Evolutionary conservation across 2,888 invertebrate genomes (phyloP).

Genomic region (Xanthorhoe spadicearia): DNA sequence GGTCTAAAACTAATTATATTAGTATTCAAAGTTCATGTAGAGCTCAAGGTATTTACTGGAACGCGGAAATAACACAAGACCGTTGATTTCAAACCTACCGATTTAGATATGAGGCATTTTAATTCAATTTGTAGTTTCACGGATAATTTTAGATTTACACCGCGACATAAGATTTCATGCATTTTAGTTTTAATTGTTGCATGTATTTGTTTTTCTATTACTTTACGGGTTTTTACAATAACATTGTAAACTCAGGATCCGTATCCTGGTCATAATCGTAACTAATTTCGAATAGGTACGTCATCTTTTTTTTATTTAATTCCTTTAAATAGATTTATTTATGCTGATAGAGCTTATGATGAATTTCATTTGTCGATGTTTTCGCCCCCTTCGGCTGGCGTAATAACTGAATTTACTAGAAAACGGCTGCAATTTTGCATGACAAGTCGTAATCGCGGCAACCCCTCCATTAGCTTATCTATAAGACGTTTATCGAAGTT

Average conservation of each 20-base stretch:
- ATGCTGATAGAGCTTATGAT: conserved; percentile 52
- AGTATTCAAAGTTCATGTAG: not conserved
- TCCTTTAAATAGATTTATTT: conserved; percentile 60
- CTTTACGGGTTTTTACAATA: conserved; percentile 36
- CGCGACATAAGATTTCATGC: conserved; percentile 45
- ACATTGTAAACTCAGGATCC: conserved; percentile 25
- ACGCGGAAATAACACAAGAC: conserved; percentile 11
- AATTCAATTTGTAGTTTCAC: conserved; percentile 56
- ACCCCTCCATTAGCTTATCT: conserved; percentile 47
- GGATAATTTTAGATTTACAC: conserved; percentile 54
- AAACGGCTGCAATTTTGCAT: conserved; percentile 64
- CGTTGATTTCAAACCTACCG: conserved; percentile 29
- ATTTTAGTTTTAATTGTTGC: conserved; percentile 44
- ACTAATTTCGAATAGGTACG: conserved; percentile 29
- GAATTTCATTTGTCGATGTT: conserved; percentile 47
- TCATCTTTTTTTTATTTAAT: conserved; percentile 41
- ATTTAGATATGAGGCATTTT: conserved; percentile 43
- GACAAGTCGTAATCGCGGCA: conserved; percentile 63
- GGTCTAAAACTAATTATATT: not conserved
- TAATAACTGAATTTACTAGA: conserved; percentile 53
- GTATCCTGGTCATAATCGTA: conserved; percentile 35
- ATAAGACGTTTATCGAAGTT: conserved; percentile 33
- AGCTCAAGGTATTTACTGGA: conserved; percentile 4
- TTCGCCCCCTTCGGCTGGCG: conserved; percentile 45
- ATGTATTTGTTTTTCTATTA: conserved; percentile 41